Percentiles rank a stretch among this genome's conserved stretches.
Conservation (phyloP, 2,888 invertebrate species). For the Diarsia mendica region DNA sequence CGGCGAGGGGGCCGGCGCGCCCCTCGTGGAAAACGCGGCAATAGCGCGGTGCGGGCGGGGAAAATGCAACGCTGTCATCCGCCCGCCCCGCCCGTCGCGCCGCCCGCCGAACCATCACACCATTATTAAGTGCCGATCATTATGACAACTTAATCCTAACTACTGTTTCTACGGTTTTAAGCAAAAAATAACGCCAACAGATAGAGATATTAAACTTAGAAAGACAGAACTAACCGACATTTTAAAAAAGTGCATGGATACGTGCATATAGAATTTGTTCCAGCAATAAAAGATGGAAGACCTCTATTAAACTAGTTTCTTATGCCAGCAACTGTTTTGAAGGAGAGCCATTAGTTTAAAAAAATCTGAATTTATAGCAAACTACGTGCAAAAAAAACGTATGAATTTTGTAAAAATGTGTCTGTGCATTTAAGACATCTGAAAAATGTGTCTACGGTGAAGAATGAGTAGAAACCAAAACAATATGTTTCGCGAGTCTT, state of each 20-base stretch:
- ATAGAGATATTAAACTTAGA: neutral
- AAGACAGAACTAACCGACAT: neutral
- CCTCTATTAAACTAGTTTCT: conserved; percentile 27
- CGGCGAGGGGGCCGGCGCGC: conserved; percentile 86
- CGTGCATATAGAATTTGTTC: neutral
- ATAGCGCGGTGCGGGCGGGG: conserved; percentile 85
- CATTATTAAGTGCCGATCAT: conserved; percentile 56
- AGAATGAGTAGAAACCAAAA: conserved; percentile 50
- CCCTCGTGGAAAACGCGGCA: conserved; percentile 87
- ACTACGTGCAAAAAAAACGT: conserved; percentile 38
- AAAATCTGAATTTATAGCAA: conserved; percentile 37
- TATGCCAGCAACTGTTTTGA: conserved; percentile 3
- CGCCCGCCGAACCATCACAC: conserved; percentile 66
- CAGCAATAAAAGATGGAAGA: neutral
- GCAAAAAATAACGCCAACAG: neutral
- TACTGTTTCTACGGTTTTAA: conserved; percentile 22
- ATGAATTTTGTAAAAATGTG: conserved; percentile 51
- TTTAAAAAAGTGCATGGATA: neutral
- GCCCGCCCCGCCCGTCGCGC: conserved; percentile 75
- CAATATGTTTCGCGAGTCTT: conserved; percentile 48
- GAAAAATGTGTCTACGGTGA: conserved; percentile 47
- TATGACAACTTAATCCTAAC: conserved; percentile 44
- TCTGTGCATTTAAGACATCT: conserved; percentile 52
- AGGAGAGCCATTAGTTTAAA: conserved; percentile 19
- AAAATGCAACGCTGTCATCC: conserved; percentile 82